These are phyloP conservation scores for Acanthurus leucopareius DNA, from an alignment of 2,797 vertebrate species.

Conservation along the genomic window DNA sequence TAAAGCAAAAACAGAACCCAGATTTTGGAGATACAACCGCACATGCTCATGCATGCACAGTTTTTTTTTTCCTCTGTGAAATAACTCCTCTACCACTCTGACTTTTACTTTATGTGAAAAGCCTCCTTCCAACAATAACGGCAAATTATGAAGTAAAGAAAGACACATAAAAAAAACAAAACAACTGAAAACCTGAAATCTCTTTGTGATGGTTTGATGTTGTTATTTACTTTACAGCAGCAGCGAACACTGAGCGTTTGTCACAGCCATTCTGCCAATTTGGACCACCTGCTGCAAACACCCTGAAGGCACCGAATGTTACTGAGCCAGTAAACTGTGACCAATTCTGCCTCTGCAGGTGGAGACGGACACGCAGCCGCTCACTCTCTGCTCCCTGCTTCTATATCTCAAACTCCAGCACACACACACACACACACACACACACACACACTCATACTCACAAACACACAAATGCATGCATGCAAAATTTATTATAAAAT, in stretches of 20 bases:
- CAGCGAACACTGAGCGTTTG: constrained; percentile 69
- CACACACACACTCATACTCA: constrained; percentile 13
- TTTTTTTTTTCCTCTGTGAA: constrained; percentile 10
- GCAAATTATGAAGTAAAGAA: constrained; percentile 11
- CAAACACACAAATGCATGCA: constrained; percentile 26
- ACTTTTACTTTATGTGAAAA: constrained; percentile 47
- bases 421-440: constrained; percentile 31
- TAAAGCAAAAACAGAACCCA: constrained; percentile 41
- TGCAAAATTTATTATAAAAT: constrained; percentile 46
- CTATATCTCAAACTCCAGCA: constrained; percentile 48
- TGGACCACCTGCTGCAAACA: constrained; percentile 82
- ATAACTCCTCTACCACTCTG: constrained; percentile 13
- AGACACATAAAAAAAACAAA: background rate
- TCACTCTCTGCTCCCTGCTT: constrained; percentile 41
- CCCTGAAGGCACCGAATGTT: constrained; percentile 75
- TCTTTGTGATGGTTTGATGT: constrained; percentile 66
- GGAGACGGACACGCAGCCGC: constrained; percentile 69
- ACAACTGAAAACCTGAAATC: constrained; percentile 26
- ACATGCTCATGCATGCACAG: constrained; percentile 2
- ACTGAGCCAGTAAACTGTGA: constrained; percentile 81
- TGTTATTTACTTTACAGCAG: constrained; percentile 76
- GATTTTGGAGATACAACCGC: constrained; percentile 15
- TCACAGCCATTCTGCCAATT: constrained; percentile 78
- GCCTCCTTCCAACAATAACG: constrained; percentile 17
- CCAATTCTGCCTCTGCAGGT: constrained; percentile 81